Base-by-base conservation (phyloP, 2,888 invertebrate species). In the Eupelmus urozonus region DNA sequence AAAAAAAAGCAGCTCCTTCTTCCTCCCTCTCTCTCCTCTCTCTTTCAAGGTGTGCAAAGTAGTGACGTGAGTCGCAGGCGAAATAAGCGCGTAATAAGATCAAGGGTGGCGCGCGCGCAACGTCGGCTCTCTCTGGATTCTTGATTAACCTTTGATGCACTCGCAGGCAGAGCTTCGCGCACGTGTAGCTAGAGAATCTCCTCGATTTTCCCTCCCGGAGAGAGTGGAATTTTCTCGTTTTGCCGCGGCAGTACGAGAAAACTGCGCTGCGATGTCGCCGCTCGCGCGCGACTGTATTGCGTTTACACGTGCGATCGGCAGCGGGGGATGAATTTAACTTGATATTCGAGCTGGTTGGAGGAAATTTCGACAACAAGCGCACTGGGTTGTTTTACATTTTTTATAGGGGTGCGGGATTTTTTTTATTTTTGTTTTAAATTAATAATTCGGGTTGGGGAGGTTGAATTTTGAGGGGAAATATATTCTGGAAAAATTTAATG, bases 131-230 rank as follows among this genome's bases (percentile, higher is more conserved):
- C 20, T 16, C 11, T 34, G 62, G 51, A 62, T 62, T 65, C 65
- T 74, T 74, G 65, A 74, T 74, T 74, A 74, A 66, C 66, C 74
- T 74, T 74, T 74, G 65, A 74, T 59, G 74, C 27, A 29, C 29
- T 57, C 18, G 5, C 7, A 13, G 18, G 2, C 60, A 25, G n/a
- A 16, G 18, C 18, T 45, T 63, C 63, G 20, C n/a, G 16, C n/a
- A 16, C 45, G 23, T 11, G 2, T 1, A 27, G 40, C 62, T n/a
- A 16, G 42, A 1, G 25, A 40, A 60, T 45, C 51, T 25, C 65
- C 45, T 45, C 45, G 45, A 45, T 45, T 45, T 45, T 45, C 16
- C 9, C 34, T 9, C n/a, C 13, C n/a, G n/a, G n/a, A n/a, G n/a
- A n/a, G n/a, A n/a, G n/a, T n/a, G n/a, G 45, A 29, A 63, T 65